A percentile compares a stretch with the other conserved stretches of the same genome.
These are phyloP conservation scores for Rattus rattus DNA, from an alignment of 2,113 vertebrate genomes.

Conservation along the genomic window DNA sequence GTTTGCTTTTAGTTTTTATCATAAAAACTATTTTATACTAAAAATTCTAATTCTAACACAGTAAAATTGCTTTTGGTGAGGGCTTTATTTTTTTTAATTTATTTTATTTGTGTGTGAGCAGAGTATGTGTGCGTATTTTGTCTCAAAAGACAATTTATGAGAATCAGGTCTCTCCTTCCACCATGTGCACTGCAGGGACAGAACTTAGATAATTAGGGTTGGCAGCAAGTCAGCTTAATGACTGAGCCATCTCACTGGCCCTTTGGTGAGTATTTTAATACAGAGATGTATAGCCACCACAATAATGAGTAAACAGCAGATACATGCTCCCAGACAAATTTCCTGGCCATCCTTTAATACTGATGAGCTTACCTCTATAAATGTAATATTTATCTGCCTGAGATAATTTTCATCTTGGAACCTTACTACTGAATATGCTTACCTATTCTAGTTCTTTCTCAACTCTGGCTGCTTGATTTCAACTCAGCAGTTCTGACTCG, in stretches of 20 bases:
- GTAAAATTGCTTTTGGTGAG: constrained; percentile 50
- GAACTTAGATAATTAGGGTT: neutral
- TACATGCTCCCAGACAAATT: neutral
- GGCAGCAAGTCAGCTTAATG: neutral
- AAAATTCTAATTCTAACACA: neutral
- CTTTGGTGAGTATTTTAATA: constrained; percentile 30
- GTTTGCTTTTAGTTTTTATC: constrained; percentile 45
- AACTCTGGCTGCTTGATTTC: too few species aligned
- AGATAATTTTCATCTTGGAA: too few species aligned
- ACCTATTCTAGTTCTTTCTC: too few species aligned
- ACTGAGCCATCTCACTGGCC: neutral
- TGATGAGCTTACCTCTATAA: neutral
- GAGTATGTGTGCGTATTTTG: neutral
- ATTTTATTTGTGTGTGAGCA: neutral
- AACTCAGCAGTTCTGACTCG: too few species aligned
- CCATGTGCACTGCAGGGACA: neutral
- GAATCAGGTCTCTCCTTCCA: neutral
- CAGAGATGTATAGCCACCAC: neutral
- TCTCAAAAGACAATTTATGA: neutral
- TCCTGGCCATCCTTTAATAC: neutral
- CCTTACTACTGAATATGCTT: too few species aligned
- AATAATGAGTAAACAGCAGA: neutral
- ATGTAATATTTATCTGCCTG: too few species aligned
- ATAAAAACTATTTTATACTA: neutral
- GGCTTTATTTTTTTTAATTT: neutral